These are phyloP conservation scores for Mesocentrotus franciscanus DNA, from an alignment of 53 echinoderm and acorn worm species.

Conservation along the genomic window DNA sequence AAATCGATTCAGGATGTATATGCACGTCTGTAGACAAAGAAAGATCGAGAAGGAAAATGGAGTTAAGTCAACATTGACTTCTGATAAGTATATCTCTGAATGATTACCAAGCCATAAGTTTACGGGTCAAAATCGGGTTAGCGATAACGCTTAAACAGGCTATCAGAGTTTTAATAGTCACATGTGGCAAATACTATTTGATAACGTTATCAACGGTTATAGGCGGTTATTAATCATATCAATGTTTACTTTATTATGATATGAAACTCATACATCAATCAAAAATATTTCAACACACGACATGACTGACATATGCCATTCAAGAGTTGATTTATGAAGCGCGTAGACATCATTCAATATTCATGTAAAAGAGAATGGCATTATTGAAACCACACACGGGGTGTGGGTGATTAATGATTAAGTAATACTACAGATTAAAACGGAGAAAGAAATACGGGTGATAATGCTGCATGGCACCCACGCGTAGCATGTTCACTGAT, in stretches of 20 bases:
- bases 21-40: neutral
- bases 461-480: neutral
- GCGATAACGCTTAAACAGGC: neutral
- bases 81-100: neutral
- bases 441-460: neutral
- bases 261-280: neutral
- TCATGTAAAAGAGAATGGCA: neutral
- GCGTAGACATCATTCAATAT: neutral
- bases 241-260: neutral
- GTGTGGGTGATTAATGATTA: neutral
- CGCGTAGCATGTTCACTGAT: neutral
- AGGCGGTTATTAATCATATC: neutral
- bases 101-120: neutral
- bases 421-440: neutral
- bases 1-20: neutral
- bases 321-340: neutral
- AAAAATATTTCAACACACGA: neutral
- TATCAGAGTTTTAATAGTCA: slow-evolving; percentile 2
- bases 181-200: neutral
- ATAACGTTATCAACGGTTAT: neutral
- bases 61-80: slow-evolving; percentile 2
- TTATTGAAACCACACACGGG: neutral
- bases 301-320: neutral
- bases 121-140: neutral
- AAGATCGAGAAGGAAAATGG: slow-evolving; percentile 3